Evolutionary conservation across 1,140 invertebrate genomes (phyloP), one percentile per base, ranked within the genome.

Genomic region (Atta colombica): DNA sequence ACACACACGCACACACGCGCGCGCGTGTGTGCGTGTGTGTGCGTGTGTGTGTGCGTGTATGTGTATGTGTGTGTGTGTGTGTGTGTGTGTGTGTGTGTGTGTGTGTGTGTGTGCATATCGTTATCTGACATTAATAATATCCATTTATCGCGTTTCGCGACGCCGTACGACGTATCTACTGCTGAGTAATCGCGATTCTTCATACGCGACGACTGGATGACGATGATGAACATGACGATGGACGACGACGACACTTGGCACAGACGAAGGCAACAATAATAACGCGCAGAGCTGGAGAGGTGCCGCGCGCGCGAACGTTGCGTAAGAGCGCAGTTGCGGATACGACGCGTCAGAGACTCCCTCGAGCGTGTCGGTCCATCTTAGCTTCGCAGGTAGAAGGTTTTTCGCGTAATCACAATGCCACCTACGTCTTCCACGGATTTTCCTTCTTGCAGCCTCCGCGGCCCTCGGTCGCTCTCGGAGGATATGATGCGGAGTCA

Each of bases 281-380:
- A 90, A 90, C 81, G 78, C 81, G 78, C 74, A 81, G 53, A 90
- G 89, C 78, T 86, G 61, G 86, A 86, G 35, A 88, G 71, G 81
- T 90, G 89, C 80, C 81, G 75, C 63, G 87, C 58, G 87, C 55
- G 84, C n/a, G 53, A 75, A 28, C 69, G 86, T 91, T 89, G 91
- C 74, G 90, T 91, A 89, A 91, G 86, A 89, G 55, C 77, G 71
- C 66, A 71, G 80, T 71, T 87, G 86, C 91, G 92, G 92, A 92
- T 92, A 88, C 91, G 91, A 90, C 91, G 91, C 89, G 87, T 92
- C 91, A 92, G 92, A 85, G 80, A 72, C 25, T 92, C 87, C 86
- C 85, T 91, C 87, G 87, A 92, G 91, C 92, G 91, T 93, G 88
- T 88, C 92, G 77, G 89, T 90, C 81, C 89, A 90, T 93, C 87